Percentiles rank a stretch among this genome's conserved stretches.
Evolutionary conservation across 2,888 invertebrate genomes (phyloP).

Genomic region (Troides oblongomaculatus): DNA sequence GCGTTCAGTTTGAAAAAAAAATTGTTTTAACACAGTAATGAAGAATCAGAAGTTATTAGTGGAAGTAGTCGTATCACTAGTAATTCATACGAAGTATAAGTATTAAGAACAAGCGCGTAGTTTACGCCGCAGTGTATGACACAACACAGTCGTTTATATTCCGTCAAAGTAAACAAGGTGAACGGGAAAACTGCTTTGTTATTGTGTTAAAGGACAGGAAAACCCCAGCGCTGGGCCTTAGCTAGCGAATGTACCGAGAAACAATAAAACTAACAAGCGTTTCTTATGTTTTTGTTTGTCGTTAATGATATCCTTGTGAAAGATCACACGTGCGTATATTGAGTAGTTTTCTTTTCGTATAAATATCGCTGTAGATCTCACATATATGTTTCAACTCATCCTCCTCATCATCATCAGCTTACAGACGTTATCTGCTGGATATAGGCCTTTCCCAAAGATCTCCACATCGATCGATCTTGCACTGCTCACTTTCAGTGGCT

Average conservation of each 20-base stretch:
- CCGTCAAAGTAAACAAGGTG: neutral
- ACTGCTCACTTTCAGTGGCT: too few species aligned
- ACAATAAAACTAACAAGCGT: conserved; percentile 2
- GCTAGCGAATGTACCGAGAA: conserved; percentile 6
- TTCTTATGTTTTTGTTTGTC: conserved; percentile 8
- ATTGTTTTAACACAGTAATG: neutral
- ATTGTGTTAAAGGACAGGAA: conserved; percentile 9
- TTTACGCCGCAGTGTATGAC: conserved; percentile 1
- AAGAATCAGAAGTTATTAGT: too few species aligned
- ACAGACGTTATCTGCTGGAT: too few species aligned
- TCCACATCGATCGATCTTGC: too few species aligned
- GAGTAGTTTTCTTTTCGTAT: too few species aligned
- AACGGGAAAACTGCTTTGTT: conserved; percentile 21
- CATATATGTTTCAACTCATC: too few species aligned
- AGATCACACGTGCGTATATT: neutral
- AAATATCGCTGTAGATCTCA: too few species aligned
- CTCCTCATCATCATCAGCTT: too few species aligned
- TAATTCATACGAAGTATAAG: neutral
- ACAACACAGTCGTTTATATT: neutral
- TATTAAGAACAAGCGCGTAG: neutral
- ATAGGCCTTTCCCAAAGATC: too few species aligned
- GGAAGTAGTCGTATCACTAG: too few species aligned
- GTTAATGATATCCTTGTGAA: neutral
- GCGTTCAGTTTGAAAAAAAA: too few species aligned
- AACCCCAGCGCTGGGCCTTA: conserved; percentile 1